A percentile compares a stretch with the other conserved stretches of the same genome.
These are phyloP conservation scores for Chrysopa pallens DNA, from an alignment of 1,140 invertebrate species.

Conservation along the genomic window DNA sequence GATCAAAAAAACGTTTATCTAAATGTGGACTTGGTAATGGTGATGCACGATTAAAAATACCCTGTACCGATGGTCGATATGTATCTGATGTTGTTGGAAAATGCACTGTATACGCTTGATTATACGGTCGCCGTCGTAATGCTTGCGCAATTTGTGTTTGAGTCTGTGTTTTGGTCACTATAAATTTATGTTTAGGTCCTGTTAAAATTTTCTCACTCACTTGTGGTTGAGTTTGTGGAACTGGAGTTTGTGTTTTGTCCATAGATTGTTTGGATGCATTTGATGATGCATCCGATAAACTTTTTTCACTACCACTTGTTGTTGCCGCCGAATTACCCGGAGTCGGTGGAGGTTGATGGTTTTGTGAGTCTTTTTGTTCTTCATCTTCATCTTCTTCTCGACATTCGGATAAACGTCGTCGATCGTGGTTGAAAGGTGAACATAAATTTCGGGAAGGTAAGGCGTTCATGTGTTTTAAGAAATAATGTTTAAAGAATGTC, in stretches of 20 bases:
- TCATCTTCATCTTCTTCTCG: slow-evolving; percentile 64
- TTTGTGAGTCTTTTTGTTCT: slow-evolving; percentile 28
- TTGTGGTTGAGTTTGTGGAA: slow-evolving; percentile 16
- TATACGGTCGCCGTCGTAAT: slow-evolving; percentile 13
- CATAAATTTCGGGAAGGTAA: slow-evolving; percentile 35
- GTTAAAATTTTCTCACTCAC: slow-evolving; percentile 18
- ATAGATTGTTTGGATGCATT: slow-evolving; percentile 8
- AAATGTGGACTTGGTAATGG: slow-evolving; percentile 45
- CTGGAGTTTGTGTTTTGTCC: slow-evolving; percentile 14
- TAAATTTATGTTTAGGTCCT: slow-evolving; percentile 21
- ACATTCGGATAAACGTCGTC: slow-evolving; percentile 58
- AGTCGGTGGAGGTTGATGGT: slow-evolving; percentile 1
- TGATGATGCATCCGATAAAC: slow-evolving; percentile 7
- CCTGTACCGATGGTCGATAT: slow-evolving; percentile 30
- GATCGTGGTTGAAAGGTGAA: slow-evolving; percentile 36
- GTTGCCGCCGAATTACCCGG: slow-evolving; percentile 4
- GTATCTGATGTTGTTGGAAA: slow-evolving; percentile 34
- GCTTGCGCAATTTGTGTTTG: background rate
- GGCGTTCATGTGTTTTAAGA: slow-evolving; percentile 48
- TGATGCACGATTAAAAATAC: slow-evolving; percentile 21
- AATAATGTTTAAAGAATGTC: slow-evolving; percentile 52
- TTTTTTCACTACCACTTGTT: slow-evolving; percentile 15
- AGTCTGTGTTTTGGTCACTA: slow-evolving; percentile 19
- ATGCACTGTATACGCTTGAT: slow-evolving; percentile 40
- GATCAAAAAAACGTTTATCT: slow-evolving; percentile 63